Evolutionary conservation across 1,140 invertebrate species (phyloP), one percentile per base, ranked within the genome.

Genomic region (Temnothorax curvispinosus): DNA sequence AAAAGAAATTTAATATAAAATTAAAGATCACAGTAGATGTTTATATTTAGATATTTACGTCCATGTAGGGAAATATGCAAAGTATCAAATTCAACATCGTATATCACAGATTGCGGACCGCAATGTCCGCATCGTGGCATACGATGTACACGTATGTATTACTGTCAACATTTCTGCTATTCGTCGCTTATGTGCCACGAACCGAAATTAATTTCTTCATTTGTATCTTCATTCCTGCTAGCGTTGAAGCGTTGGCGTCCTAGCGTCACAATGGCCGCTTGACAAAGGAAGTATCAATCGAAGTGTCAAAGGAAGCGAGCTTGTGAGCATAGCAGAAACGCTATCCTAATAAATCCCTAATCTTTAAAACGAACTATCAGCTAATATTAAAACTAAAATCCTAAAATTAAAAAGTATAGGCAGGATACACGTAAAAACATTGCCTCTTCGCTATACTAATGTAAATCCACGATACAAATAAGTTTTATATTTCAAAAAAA

Each of bases 281-380:
- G 60, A 89, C 84, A 89, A 89, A 89, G 76, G 21, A 35, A 82
- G n/a, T 81, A 82, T 81, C 76, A 89, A 84, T 89, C 88, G 72
- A 35, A 60, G 32, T 58, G 50, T 89, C 71, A 87, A 90, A 89
- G 67, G 67, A 58, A 75, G 35, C 54, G 21, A 65, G 52, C 13
- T 62, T 47, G 35, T 21, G 54, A 80, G 62, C 38, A 7, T n/a
- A 27, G 6, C 15, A 35, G 35, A 41, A 38, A 47, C 38, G 44
- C 32, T 32, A 32, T 54, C 35, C 3, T 67, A 65, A 90, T 77
- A 35, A 78, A 84, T 67, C 32, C 21, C 52, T 87, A 87, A 89
- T 89, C 65, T 62, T 60, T 54, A 18, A 35, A 35, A 60, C 65
- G 65, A 76, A 84, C 52, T 58, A 15, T 87, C 2, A 13, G 47